phyloP scores from a whole-genome alignment of 2,797 vertebrate species.

The Holocentrus rufus region DNA sequence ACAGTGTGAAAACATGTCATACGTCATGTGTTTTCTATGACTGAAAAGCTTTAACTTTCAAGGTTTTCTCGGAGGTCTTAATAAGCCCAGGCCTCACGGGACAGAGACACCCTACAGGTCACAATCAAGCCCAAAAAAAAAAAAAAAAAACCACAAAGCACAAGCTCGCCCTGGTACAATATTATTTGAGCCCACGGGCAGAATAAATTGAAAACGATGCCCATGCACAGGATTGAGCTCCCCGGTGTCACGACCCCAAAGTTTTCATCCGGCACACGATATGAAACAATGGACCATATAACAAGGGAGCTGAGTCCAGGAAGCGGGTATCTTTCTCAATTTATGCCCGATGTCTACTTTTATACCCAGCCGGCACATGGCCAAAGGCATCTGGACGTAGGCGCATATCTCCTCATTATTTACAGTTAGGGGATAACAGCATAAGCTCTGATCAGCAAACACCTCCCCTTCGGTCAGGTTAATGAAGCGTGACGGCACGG shows the following conservation, averaged over 20 bases:
- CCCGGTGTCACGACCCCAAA: constrained; percentile 54
- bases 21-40: constrained; percentile 16
- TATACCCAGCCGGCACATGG: constrained; percentile 46
- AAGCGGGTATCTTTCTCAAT: constrained; percentile 49
- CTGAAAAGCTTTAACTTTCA: constrained; percentile 37
- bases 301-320: constrained; percentile 52
- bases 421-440: constrained; percentile 58
- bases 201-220: constrained; percentile 65
- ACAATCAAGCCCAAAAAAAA: constrained; percentile 11
- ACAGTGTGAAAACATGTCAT: constrained; percentile 34
- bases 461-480: constrained; percentile 51
- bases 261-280: constrained; percentile 54
- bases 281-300: constrained; percentile 60
- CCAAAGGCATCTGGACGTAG: constrained; percentile 56
- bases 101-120: constrained; percentile 32
- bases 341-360: constrained; percentile 53
- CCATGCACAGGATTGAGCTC: constrained; percentile 53
- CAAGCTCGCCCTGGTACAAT: constrained; percentile 44
- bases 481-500: constrained; percentile 63
- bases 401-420: constrained; percentile 67
- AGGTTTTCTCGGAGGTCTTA: constrained; percentile 22
- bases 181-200: constrained; percentile 49
- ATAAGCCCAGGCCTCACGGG: constrained; percentile 6
- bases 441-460: constrained; percentile 70
- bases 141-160: background rate